These are phyloP conservation scores for Lipophrys pholis DNA, from an alignment of 2,113 vertebrate species.

Conservation along the genomic window DNA sequence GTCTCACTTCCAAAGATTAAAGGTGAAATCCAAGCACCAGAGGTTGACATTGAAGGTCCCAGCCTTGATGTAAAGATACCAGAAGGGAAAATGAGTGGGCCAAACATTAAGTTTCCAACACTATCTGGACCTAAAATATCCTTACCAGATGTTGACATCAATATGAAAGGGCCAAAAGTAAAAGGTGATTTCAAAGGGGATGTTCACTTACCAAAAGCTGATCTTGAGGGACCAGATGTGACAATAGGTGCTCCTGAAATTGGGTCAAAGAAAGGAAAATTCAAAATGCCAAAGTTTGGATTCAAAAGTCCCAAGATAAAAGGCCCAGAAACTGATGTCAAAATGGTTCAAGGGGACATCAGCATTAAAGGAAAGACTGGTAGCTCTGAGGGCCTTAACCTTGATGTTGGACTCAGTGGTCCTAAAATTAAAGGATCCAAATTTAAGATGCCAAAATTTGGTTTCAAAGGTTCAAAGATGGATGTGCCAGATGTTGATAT, in stretches of 20 bases:
- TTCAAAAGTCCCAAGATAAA: conserved; percentile 13
- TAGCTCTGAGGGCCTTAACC: conserved; percentile 5
- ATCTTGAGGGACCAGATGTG: conserved; percentile 42
- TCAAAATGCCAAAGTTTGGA: conserved; percentile 38
- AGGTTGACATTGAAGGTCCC: neutral
- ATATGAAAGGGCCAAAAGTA: conserved; percentile 9
- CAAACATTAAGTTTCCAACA: neutral
- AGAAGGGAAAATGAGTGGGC: no score
- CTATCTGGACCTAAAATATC: neutral
- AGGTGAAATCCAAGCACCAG: conserved; percentile 1
- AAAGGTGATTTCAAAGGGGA: conserved; percentile 47
- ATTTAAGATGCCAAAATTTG: conserved; percentile 65
- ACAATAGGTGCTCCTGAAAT: neutral
- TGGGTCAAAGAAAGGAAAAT: neutral
- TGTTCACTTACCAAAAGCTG: conserved; percentile 51
- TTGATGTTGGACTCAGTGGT: conserved; percentile 19
- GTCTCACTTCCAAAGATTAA: no score
- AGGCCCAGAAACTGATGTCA: conserved; percentile 24
- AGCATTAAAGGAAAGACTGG: conserved; percentile 45
- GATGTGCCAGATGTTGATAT: conserved; percentile 20
- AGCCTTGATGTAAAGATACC: no score
- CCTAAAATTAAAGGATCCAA: conserved; percentile 61
- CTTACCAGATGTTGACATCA: no score
- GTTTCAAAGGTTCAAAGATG: neutral
- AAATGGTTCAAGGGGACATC: neutral